Percentiles rank a stretch among this genome's conserved stretches.
Evolutionary conservation across 2,888 invertebrate species (phyloP).

Genomic region (Flexamia atlantica): DNA sequence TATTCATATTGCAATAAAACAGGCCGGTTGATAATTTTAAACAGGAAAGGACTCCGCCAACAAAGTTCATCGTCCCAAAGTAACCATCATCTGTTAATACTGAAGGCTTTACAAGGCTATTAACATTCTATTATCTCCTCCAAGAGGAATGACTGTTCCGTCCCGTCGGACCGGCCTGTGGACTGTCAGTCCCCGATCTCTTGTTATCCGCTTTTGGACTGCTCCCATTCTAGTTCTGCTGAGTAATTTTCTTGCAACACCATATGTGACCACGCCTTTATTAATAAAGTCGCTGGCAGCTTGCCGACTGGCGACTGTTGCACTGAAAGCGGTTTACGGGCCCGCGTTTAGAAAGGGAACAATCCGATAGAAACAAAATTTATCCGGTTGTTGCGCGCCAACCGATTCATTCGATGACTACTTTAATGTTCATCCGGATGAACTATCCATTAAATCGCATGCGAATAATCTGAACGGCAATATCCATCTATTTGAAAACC

Average conservation of each 20-base stretch:
- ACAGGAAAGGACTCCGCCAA: background rate
- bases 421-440: too few species aligned
- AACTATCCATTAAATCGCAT: too few species aligned
- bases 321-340: background rate
- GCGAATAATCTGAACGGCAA: too few species aligned
- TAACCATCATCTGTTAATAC: conserved; percentile 22
- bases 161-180: conserved; percentile 2
- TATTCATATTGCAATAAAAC: too few species aligned
- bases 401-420: too few species aligned
- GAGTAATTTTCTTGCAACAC: conserved; percentile 34
- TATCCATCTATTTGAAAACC: too few species aligned
- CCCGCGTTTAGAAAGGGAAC: background rate
- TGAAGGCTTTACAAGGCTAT: conserved; percentile 13
- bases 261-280: conserved; percentile 27
- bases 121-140: conserved; percentile 32
- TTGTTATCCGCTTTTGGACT: conserved; percentile 26
- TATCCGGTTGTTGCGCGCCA: too few species aligned
- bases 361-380: too few species aligned
- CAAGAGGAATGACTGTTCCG: background rate
- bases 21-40: background rate
- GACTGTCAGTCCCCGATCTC: conserved; percentile 2
- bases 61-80: conserved; percentile 17
- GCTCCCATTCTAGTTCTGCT: conserved; percentile 33
- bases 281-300: background rate
- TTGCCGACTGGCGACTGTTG: background rate